Evolutionary conservation across 2,113 vertebrate species (phyloP), one percentile per base, ranked within the genome.

Genomic region (Stigmatopora nigra): DNA sequence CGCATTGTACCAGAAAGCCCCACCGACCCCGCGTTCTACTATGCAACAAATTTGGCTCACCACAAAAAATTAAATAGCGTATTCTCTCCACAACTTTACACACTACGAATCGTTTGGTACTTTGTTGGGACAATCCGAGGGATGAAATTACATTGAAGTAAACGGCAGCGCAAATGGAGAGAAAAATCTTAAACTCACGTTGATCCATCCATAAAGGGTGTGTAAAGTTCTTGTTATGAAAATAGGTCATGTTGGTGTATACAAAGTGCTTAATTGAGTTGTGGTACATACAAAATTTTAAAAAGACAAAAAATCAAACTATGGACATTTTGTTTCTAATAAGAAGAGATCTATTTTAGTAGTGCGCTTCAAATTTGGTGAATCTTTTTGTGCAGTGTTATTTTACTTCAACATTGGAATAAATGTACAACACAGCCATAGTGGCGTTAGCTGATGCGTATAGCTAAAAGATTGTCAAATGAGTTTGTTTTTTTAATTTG

Each of bases 291-390:
- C 82, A 86, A 84, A 85, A 85, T 79, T 69, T 79, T 69, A 82
- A 88, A 31, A 83, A 83, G 80, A 85, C 67, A 84, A 82, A 87
- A 89, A 89, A 90, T 86, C 68, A 90, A 92, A 86, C 88, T 90
- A 90, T 86, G 89, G 87, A 91, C 92, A 78, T 88, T 93, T 88
- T 92, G 92, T 96, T 95, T 97, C 92, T 95, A 94, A 95, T 86
- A 88, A 93, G 93, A 94, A 95, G 92, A 98, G 93, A 92, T 97
- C 93, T 98, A 96, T 98, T 98, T 98, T 97, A 96, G 94, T 95
- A 97, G 95, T 98, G 91, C 94, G 93, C 93, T 97, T 97, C 92
- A 90, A 93, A 93, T 91, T 95, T 94, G 94, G 94, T 97, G 93
- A 93, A 93, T 91, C 94, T 93, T 93, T 93, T 97, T 88, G 94